Percentiles rank a stretch among this genome's conserved stretches.
These are phyloP conservation scores for Notolabrus celidotus DNA, from an alignment of 2,797 vertebrate genomes.

Conservation along the genomic window DNA sequence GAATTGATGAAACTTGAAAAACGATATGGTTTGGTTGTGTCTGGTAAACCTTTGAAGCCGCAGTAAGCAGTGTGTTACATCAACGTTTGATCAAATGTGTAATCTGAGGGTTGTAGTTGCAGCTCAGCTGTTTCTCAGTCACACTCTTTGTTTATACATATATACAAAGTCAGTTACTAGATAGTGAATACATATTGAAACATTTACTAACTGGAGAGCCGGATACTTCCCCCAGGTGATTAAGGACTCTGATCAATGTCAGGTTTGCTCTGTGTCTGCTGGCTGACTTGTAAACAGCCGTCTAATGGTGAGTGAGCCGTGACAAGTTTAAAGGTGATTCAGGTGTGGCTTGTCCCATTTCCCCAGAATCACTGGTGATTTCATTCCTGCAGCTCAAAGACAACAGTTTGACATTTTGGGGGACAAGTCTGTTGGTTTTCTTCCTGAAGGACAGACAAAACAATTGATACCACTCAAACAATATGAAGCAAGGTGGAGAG, in stretches of 20 bases:
- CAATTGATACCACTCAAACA: too few relatives aligned
- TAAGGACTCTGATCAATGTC: too few relatives aligned
- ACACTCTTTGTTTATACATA: neutral
- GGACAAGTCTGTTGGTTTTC: too few relatives aligned
- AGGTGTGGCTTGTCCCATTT: too few relatives aligned
- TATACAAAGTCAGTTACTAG: too few relatives aligned
- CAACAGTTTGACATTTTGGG: too few relatives aligned
- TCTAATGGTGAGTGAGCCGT: too few relatives aligned
- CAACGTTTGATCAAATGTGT: neutral
- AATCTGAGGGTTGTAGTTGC: neutral
- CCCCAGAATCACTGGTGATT: too few relatives aligned
- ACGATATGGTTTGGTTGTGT: neutral
- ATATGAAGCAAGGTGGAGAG: too few relatives aligned
- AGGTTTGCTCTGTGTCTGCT: neutral
- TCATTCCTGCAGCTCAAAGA: too few relatives aligned
- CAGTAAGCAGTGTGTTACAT: conserved; percentile 3
- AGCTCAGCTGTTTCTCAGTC: neutral
- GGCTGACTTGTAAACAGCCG: neutral
- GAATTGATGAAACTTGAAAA: neutral
- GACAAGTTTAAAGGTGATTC: too few relatives aligned
- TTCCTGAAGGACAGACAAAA: too few relatives aligned
- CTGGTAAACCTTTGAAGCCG: neutral
- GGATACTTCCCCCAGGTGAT: neutral
- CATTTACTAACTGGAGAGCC: neutral
- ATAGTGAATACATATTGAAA: neutral